phyloP scores from a whole-genome alignment of 2,113 vertebrate genomes.

The Proterorhinus semilunaris region DNA sequence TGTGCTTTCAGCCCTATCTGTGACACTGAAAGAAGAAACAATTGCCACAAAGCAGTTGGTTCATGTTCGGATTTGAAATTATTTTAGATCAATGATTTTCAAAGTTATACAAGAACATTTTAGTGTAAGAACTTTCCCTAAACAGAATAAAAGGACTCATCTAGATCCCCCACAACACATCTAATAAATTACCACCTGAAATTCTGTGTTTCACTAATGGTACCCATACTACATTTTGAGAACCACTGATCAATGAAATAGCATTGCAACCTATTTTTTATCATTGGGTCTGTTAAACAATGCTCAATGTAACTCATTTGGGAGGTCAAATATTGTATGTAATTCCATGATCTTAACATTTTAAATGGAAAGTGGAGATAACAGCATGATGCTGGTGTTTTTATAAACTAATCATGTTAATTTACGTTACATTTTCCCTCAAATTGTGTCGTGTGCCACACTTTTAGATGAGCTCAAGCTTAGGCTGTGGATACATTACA shows the following conservation, averaged over 20 bases:
- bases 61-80: neutral
- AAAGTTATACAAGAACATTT: neutral
- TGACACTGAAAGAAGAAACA: neutral
- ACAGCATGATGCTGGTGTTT: constrained; percentile 47
- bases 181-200: neutral
- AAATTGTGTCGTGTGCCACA: neutral
- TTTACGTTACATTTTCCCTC: neutral
- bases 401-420: neutral
- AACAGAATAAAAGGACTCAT: too few relatives aligned
- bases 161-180: too few relatives aligned
- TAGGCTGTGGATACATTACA: constrained; percentile 10
- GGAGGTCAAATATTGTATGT: neutral
- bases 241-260: neutral
- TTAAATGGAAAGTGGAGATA: constrained; percentile 14
- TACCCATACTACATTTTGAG: neutral
- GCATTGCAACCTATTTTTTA: neutral
- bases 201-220: neutral
- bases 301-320: constrained; percentile 12
- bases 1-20: constrained; percentile 17
- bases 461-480: neutral
- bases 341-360: too few relatives aligned
- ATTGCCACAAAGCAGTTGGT: neutral
- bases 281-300: neutral
- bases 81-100: neutral
- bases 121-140: too few relatives aligned